These are phyloP conservation scores for Pteria penguin DNA, from an alignment of 2,888 invertebrate genomes.

Conservation along the genomic window DNA sequence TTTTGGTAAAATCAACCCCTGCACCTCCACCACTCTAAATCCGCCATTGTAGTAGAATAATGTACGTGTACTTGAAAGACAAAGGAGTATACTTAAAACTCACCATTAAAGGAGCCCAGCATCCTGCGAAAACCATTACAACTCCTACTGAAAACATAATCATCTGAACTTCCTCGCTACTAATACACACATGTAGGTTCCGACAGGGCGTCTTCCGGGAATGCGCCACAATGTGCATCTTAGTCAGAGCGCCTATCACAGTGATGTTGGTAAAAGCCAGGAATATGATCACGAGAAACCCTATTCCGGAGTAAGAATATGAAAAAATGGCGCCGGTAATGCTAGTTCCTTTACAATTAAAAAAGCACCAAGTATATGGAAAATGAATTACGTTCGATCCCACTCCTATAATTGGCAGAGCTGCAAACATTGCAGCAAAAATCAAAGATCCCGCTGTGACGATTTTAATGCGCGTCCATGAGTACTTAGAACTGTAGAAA, in stretches of 20 bases:
- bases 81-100: constrained; percentile 33
- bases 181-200: background rate
- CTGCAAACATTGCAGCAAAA: constrained; percentile 63
- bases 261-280: constrained; percentile 67
- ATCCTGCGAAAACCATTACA: constrained; percentile 76
- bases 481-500: constrained; percentile 68
- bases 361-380: constrained; percentile 79
- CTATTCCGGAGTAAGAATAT: constrained; percentile 71
- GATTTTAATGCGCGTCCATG: constrained; percentile 57
- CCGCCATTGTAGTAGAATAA: no score
- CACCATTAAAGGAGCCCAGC: constrained; percentile 79
- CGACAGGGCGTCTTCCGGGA: background rate
- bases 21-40: no score
- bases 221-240: constrained; percentile 51
- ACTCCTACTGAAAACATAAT: constrained; percentile 77
- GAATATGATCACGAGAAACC: constrained; percentile 63
- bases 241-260: constrained; percentile 64
- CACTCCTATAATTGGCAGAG: constrained; percentile 74
- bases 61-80: no score
- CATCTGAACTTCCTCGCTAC: constrained; percentile 76
- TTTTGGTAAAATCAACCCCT: no score
- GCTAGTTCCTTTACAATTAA: constrained; percentile 71
- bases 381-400: constrained; percentile 76
- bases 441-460: constrained; percentile 63
- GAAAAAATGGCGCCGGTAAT: constrained; percentile 66